Evolutionary conservation across 2,888 invertebrate genomes (phyloP), one percentile per base, ranked within the genome.

Genomic region (Byasa hedistus): DNA sequence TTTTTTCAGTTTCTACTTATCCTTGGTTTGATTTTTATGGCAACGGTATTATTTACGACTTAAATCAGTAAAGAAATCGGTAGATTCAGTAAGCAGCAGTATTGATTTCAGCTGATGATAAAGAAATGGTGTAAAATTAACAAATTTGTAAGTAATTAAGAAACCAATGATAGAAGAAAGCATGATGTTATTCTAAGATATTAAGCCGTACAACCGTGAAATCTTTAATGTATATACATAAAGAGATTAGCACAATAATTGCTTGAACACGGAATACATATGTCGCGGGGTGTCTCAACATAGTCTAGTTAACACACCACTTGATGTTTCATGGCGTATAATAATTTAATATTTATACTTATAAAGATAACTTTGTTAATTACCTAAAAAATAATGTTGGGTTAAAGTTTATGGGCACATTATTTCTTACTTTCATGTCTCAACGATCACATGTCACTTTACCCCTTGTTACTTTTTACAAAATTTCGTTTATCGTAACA

Each of bases 341-440:
- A 82, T 87, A 85, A 87, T 83, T 83, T 82, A 76, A 78, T 77
- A 79, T 83, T 80, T n/a, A n/a, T n/a, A n/a, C 77, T 77, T 78
- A 81, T 75, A 79, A 82, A 15, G 12, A 19, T 51, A 24, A 23
- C 24, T 51, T 51, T 60, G 3, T 51, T 23, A 48, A 3, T 21
- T 44, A 59, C 8, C 23, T 22, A 3, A 58, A 2, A 32, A 32
- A 1, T n/a, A 57, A 51, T 51, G 22, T n/a, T 52, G 7, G 22
- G 32, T 32, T 32, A 32, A 32, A n/a, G n/a, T n/a, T n/a, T n/a
- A n/a, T n/a, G n/a, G n/a, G n/a, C n/a, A n/a, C n/a, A n/a, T n/a
- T 10, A 32, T 8, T 32, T 32, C 8, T 32, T 32, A 32, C 32
- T 32, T 32, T 32, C 8, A 8, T 32, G 32, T 1, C 32, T 32